These are phyloP conservation scores for Lithophane leautieri DNA, from an alignment of 2,888 invertebrate species.

Conservation along the genomic window DNA sequence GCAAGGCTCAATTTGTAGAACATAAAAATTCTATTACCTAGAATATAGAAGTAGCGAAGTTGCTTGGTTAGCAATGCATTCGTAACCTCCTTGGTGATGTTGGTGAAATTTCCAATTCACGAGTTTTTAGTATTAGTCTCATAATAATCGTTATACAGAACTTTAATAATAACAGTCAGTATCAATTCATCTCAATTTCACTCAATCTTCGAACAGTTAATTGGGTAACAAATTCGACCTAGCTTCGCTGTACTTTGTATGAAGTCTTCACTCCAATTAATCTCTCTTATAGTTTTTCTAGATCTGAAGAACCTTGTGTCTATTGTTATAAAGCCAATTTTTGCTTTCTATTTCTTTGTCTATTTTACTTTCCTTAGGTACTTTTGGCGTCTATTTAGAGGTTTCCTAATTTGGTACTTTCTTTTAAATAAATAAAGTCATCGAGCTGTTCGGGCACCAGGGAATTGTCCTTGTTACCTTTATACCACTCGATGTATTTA, in stretches of 20 bases:
- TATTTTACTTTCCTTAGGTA: not conserved
- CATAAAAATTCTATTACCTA: not conserved
- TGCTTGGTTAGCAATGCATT: not conserved
- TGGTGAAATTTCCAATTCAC: not conserved
- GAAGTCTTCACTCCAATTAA: conserved; percentile 2
- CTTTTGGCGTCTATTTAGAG: not conserved
- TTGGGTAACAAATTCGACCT: not conserved
- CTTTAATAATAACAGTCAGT: not conserved
- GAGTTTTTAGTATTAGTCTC: not conserved
- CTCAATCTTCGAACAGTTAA: not conserved
- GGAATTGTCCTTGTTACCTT: not conserved
- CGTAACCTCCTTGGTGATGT: not conserved
- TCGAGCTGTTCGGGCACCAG: not conserved
- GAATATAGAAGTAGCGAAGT: not conserved
- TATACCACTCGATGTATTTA: not conserved
- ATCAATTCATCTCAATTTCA: conserved; percentile 3
- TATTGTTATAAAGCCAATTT: not conserved
- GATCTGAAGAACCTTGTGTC: not conserved
- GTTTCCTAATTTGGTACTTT: not conserved
- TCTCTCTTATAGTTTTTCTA: conserved; percentile 4
- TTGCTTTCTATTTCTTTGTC: not conserved
- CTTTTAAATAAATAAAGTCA: not conserved
- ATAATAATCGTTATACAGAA: not conserved
- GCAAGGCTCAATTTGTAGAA: conserved; percentile 56
- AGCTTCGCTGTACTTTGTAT: not conserved